Evolutionary conservation across 2,113 vertebrate species (phyloP), one percentile per base, ranked within the genome.

Genomic region (Notechis scutatus): DNA sequence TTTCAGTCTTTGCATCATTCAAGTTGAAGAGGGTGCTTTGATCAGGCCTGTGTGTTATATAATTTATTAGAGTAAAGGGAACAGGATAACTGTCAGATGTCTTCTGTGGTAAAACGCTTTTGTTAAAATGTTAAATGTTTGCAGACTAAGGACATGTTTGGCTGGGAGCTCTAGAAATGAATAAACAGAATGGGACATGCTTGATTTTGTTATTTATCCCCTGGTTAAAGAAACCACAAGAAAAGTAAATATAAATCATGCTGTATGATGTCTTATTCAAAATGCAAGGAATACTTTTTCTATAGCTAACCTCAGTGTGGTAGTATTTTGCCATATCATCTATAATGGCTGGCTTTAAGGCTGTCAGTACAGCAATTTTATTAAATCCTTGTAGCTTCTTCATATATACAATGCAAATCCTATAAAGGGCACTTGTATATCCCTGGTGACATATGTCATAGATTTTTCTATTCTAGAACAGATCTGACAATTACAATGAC

Each of bases 21-120:
- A 88, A 96, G 96, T 96, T 90, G 95, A 95, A 96, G 97, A 96
- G 96, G 96, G 93, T 54, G 95, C 97, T 98, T 97, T 98, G 98
- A 98, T 97, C 97, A 97, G 95, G 95, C 93, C 97, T 90, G 96
- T 94, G 96, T 97, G 94, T 97, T 97, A 96, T 96, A 96, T 96
- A 96, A 97, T 98, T 97, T 97, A 98, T 98, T 97, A 97, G 96
- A 97, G 97, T 92, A 95, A 96, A 97, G 96, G 96, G 96, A 97
- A 96, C 96, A 97, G 97, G 97, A 98, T 98, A 98, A 98, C 97
- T 97, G 98, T 98, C 98, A 98, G 97, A 99, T 98, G 98, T 98
- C 97, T 97, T 97, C 96, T 98, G 98, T 95, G 97, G 98, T 97
- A 96, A 98, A 97, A 97, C 95, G 95, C 89, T 97, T 97, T 97